Conservation (phyloP, 2,797 vertebrate species). For the Leucoraja ocellata region DNA sequence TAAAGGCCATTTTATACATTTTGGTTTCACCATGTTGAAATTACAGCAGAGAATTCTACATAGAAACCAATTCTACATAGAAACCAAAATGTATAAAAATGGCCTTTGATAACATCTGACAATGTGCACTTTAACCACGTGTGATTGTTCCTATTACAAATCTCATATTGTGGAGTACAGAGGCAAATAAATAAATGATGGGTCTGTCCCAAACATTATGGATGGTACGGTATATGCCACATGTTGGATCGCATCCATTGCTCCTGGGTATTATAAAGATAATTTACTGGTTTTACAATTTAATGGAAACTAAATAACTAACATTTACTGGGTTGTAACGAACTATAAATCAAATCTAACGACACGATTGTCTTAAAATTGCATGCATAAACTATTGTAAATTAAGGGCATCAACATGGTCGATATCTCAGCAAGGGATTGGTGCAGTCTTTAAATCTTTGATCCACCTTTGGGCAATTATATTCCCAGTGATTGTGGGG, state of each 20-base stretch:
- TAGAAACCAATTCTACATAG: no score
- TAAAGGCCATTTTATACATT: no score
- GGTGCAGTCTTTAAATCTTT: background rate
- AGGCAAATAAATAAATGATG: no score
- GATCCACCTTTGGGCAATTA: background rate
- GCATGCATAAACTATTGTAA: background rate
- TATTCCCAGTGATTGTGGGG: background rate
- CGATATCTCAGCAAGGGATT: background rate
- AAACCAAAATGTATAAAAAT: no score
- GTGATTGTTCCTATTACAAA: no score
- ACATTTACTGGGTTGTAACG: background rate
- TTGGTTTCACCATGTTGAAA: no score
- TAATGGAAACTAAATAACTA: background rate
- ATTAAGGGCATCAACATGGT: background rate
- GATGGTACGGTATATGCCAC: background rate
- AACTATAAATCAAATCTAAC: background rate
- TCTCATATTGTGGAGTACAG: no score
- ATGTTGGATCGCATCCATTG: background rate
- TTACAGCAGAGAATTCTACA: no score
- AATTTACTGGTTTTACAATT: background rate
- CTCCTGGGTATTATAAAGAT: background rate
- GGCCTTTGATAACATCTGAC: no score
- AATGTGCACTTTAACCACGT: no score
- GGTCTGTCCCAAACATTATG: no score
- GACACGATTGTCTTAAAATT: background rate